phyloP scores from a whole-genome alignment of 2,888 invertebrate genomes.

The Mythimna impura region DNA sequence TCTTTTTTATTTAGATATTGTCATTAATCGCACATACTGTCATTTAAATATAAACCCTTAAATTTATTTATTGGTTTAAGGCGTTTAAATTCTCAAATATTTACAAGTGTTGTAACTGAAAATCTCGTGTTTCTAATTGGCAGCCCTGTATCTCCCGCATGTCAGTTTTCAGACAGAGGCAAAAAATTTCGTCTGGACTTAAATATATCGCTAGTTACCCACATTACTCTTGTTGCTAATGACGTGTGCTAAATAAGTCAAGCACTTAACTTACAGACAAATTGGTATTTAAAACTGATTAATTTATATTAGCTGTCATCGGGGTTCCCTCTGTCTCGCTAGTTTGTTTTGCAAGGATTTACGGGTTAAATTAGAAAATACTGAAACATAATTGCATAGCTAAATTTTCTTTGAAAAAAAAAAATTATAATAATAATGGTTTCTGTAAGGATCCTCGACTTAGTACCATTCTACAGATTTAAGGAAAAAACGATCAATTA shows the following conservation, averaged over 20 bases:
- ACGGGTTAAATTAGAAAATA: slow-evolving; percentile 7
- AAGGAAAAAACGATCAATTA: neutral
- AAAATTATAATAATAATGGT: too few relatives aligned
- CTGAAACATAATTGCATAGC: neutral
- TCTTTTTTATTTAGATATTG: too few relatives aligned
- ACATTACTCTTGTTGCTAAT: slow-evolving; percentile 59
- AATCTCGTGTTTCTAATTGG: neutral
- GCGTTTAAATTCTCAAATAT: neutral
- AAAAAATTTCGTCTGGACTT: slow-evolving; percentile 60
- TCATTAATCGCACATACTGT: too few relatives aligned
- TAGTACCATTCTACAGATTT: neutral
- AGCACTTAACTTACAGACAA: slow-evolving; percentile 64
- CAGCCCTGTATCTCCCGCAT: slow-evolving; percentile 46
- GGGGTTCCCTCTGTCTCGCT: slow-evolving; percentile 21
- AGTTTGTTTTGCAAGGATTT: slow-evolving; percentile 34
- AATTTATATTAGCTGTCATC: slow-evolving; percentile 59
- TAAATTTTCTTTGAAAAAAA: neutral
- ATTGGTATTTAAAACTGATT: slow-evolving; percentile 63
- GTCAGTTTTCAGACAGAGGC: slow-evolving; percentile 59
- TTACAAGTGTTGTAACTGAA: neutral
- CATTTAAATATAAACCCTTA: slow-evolving; percentile 5
- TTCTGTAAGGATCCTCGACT: neutral
- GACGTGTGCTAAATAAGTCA: slow-evolving; percentile 60
- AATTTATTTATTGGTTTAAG: neutral
- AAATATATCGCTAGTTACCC: slow-evolving; percentile 58